These are phyloP conservation scores for Dromas ardeola DNA, from an alignment of 2,113 vertebrate genomes.

Conservation along the genomic window DNA sequence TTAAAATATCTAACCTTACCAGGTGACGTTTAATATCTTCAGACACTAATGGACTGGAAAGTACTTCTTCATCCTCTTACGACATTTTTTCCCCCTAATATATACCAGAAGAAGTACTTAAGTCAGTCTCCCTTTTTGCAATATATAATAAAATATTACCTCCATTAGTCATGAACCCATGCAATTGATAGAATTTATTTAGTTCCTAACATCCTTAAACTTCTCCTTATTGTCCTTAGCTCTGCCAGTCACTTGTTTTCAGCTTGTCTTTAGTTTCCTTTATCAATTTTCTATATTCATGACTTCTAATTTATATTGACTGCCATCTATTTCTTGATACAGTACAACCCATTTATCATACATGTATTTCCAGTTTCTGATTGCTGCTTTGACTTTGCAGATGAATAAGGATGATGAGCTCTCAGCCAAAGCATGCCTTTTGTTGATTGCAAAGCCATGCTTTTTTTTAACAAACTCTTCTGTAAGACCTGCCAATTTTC, in stretches of 20 bases:
- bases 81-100: neutral
- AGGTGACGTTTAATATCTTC: neutral
- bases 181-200: neutral
- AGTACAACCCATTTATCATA: neutral
- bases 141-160: neutral
- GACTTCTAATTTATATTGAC: constrained; percentile 21
- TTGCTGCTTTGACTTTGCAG: constrained; percentile 49
- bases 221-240: neutral
- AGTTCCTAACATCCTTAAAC: neutral
- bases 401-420: constrained; percentile 43
- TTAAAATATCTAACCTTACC: neutral
- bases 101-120: neutral
- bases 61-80: neutral
- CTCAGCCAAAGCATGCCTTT: constrained; percentile 17
- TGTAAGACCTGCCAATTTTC: constrained; percentile 24
- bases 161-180: neutral
- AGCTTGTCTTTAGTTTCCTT: neutral
- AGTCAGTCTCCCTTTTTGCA: neutral
- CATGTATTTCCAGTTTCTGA: constrained; percentile 1
- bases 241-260: neutral
- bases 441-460: constrained; percentile 17
- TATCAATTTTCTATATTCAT: neutral
- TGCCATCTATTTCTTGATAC: neutral
- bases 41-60: neutral
- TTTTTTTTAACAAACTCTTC: neutral